Base-by-base conservation (phyloP, 2,797 vertebrate species). In the Sebastes miniatus region DNA sequence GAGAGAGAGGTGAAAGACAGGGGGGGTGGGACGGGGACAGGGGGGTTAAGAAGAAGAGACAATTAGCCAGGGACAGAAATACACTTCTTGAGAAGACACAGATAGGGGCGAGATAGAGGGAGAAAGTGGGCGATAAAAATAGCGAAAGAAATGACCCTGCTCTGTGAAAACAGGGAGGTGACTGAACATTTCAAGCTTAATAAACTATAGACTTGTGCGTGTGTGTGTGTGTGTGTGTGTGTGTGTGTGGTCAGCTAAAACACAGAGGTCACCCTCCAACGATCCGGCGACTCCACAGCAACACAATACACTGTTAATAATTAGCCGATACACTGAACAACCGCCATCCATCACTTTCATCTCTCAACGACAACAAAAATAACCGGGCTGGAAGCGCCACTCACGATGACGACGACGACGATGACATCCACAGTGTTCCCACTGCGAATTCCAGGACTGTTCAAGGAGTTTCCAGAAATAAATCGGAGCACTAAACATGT, bases 301-400 rank as follows among this genome's bases (percentile, higher is more conserved):
- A 87, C 90, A 81, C 72, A 66, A 80, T 9, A 76, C 65, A 11
- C 76, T 3, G 86, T 91, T 87, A 91, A 89, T 92, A 73, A 92
- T 90, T 83, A 90, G 77, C 87, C 9, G 3, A 78, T 20, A 16
- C 67, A 16, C 67, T 36, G 61, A 87, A 58, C 24, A 54, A 27
- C 66, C 6, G 20, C 36, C 67, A 22, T 72, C 65, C 13, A 50
- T 75, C 83, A 16, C 65, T 18, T 16, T 32, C 81, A 66, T 47
- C 85, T 34, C 3, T 22, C 34, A 22, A 2, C 16, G 0, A 52
- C 27, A 12, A 12, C 73, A 16, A 58, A 82, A 71, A 77, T 39
- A 77, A 77, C 68, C 1, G 6, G 8, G 64, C 39, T 14, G 39
- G 13, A 43, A 59, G 10, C n/a, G 20, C 9, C 52, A 54, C 2